Evolutionary conservation across 1,140 invertebrate species (phyloP), one percentile per base, ranked within the genome.

Genomic region (Bombus pascuorum): DNA sequence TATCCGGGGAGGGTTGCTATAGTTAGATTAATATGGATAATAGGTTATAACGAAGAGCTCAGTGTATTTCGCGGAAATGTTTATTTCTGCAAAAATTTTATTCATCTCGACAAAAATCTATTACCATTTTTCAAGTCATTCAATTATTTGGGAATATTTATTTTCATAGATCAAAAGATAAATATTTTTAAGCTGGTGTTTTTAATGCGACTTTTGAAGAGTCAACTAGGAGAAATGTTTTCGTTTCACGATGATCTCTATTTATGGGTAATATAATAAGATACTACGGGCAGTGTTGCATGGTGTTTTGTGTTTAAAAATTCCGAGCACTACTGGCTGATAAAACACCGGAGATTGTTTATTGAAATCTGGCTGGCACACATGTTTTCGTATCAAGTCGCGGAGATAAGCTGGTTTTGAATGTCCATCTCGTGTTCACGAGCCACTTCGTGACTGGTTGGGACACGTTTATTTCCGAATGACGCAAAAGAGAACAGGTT

Each of bases 361-460:
- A 90, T 91, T 89, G 88, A 91, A 92, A 92, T 91, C 89, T 87
- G 80, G 85, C 86, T 83, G 73, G 66, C 91, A 34, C 75, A 87
- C 84, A 80, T 91, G 91, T 88, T 92, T 92, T 87, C 90, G 66
- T 91, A 92, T 91, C 91, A 81, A 57, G 79, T 34, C 81, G 42
- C 81, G 44, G 80, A 91, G 91, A 92, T 92, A 92, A 92, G 89
- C 74, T 85, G 86, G 83, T 88, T 92, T 92, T 91, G 81, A 91
- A 88, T 92, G 81, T 91, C 89, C 85, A 83, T 92, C 88, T 91
- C 87, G 59, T 82, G 81, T 92, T 92, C 77, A 57, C 57, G 28
- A 34, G 47, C 73, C 65, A 72, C 44, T n/a, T 18, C 37, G 34
- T 34, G 32, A 1, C n/a, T 32, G 53, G 53, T 9, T 22, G 25